phyloP scores from a whole-genome alignment of 2,113 vertebrate species.

The Pelobates fuscus region DNA sequence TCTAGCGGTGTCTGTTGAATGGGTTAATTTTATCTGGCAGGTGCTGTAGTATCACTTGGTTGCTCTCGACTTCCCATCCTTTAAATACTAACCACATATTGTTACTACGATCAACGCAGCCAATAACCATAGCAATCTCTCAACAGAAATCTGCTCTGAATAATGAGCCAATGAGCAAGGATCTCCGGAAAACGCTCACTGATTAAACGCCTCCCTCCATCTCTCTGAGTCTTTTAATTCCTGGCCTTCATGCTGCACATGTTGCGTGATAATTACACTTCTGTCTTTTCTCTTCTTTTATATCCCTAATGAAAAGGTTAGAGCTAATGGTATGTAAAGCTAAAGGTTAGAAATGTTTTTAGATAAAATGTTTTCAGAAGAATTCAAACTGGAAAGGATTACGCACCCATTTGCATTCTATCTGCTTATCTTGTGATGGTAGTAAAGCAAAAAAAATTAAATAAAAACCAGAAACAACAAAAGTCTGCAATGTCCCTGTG shows the following conservation, averaged over 20 bases:
- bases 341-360: background rate
- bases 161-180: constrained; percentile 55
- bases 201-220: background rate
- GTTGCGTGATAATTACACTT: constrained; percentile 7
- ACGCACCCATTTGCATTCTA: no score
- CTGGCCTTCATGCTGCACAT: background rate
- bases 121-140: constrained; percentile 62
- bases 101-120: constrained; percentile 43
- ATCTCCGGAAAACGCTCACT: constrained; percentile 44
- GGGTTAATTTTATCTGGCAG: background rate
- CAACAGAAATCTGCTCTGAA: constrained; percentile 50
- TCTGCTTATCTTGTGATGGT: no score
- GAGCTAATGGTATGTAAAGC: background rate
- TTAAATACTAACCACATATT: constrained; percentile 7
- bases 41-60: constrained; percentile 18
- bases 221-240: background rate
- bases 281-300: constrained; percentile 4
- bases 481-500: no score
- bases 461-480: no score
- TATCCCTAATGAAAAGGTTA: constrained; percentile 6
- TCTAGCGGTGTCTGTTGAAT: background rate
- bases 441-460: no score
- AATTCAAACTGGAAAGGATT: no score
- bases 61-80: constrained; percentile 15
- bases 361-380: background rate